Conservation (phyloP, 2,888 invertebrate species). For the Lingula anatina region DNA sequence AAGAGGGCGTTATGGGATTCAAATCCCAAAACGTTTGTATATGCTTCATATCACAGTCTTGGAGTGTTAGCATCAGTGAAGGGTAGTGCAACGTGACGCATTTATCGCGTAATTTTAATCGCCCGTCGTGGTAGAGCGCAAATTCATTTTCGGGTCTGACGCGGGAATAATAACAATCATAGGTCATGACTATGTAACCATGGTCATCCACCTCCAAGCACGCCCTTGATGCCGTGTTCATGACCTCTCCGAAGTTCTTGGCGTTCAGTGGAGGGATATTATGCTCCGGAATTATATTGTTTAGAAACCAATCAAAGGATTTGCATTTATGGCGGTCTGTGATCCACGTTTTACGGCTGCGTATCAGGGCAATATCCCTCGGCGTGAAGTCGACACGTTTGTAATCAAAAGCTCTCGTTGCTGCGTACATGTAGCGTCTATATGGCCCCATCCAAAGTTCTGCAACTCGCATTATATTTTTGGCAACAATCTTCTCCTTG, state of each 20-base stretch:
- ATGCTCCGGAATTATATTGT: background rate
- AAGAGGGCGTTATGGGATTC: background rate
- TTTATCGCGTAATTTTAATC: background rate
- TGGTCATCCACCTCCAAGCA: background rate
- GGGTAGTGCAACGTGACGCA: background rate
- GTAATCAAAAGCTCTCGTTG: background rate
- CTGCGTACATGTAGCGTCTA: conserved; percentile 3
- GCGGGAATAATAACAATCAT: background rate
- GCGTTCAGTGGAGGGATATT: background rate
- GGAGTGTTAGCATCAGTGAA: background rate
- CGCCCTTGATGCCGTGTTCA: background rate
- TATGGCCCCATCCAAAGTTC: conserved; percentile 3
- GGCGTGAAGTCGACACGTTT: background rate
- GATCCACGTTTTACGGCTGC: background rate
- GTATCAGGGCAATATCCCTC: background rate
- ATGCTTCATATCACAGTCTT: background rate
- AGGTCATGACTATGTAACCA: background rate
- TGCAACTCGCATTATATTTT: conserved; percentile 4
- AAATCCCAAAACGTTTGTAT: background rate
- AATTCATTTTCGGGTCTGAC: background rate
- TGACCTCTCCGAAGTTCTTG: background rate
- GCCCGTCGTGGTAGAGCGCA: background rate
- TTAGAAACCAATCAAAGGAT: background rate
- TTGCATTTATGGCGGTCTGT: background rate
- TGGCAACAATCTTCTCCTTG: conserved; percentile 5